Base-by-base conservation (phyloP, 92 coral and sea anemone species). In the Paragorgia papillata region DNA sequence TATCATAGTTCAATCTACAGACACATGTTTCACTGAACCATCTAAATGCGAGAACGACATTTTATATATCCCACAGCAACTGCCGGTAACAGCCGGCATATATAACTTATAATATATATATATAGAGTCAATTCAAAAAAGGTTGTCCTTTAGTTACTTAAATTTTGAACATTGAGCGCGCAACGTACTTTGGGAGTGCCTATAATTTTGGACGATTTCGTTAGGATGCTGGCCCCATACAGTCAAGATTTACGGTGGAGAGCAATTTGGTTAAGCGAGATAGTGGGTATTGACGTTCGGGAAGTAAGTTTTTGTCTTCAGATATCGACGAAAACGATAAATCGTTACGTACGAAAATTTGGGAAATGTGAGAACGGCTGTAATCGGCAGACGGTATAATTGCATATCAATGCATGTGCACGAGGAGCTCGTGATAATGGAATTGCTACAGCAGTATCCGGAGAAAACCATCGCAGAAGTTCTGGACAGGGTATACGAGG, bases 401-500 rank as follows among this genome's bases (percentile, higher is more conserved):
- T 37, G 73, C 63, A 37, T 74, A 34, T 60, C 81, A 19, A 69
- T 83, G 55, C 83, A 83, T 10, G 74, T 56, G 3, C 88, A 41
- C 49, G 80, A 78, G 50, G 79, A 78, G 40, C 79, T 62, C 41
- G 51, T 84, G 35, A 61, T 84, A 30, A 60, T 50, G 80, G 85
- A 84, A 67, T 56, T 63, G 46, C 50, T 84, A 50, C 40, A 69
- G 66, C 70, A 79, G 66, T 60, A 83, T 62, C 83, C 87, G 37
- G 77, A 79, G 22, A 62, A 40, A 59, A 77, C 87, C 29, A 59
- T 83, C 41, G 76, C 65, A 10, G 87, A 83, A 70, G 59, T 83
- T 24, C 73, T 79, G n/a, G 74, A 78, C 48, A 26, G 69, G 19
- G 34, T 84, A 44, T 57, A 50, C 49, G 37, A 69, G 31, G 61